A percentile compares a stretch with the other conserved stretches of the same genome.
Conservation (phyloP, 2,797 vertebrate species). For the Scarus forsteni region DNA sequence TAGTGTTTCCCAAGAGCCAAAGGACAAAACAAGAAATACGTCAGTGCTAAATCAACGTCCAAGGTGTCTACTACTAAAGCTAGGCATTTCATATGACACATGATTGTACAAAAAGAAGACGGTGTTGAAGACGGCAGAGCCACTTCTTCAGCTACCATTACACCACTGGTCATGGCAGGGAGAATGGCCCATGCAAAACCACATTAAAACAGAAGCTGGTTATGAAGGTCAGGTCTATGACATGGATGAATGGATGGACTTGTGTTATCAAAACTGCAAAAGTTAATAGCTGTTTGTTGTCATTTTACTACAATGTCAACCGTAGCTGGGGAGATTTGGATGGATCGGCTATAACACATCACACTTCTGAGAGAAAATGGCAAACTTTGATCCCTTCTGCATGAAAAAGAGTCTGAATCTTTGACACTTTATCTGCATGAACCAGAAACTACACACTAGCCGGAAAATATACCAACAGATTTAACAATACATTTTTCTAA, state of each 20-base stretch:
- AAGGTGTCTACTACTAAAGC: neutral
- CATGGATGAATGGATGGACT: constrained; percentile 61
- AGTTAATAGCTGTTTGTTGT: constrained; percentile 54
- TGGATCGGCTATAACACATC: constrained; percentile 45
- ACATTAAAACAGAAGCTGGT: constrained; percentile 66
- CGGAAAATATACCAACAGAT: constrained; percentile 2
- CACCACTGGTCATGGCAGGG: constrained; percentile 72
- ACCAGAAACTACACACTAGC: no score
- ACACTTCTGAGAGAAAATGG: neutral
- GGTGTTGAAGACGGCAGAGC: neutral
- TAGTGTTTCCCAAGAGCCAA: no score
- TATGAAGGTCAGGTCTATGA: constrained; percentile 60
- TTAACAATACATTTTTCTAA: neutral
- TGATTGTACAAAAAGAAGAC: neutral
- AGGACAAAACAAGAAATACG: no score
- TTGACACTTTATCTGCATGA: no score
- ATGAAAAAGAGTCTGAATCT: no score
- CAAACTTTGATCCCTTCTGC: neutral
- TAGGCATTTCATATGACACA: neutral
- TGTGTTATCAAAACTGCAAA: constrained; percentile 64
- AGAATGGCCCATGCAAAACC: constrained; percentile 67
- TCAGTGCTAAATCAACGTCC: no score
- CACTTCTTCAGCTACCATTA: constrained; percentile 31
- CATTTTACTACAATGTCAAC: constrained; percentile 56
- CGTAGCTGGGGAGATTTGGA: constrained; percentile 85